These are phyloP conservation scores for Diplazon laetatorius DNA, from an alignment of 2,888 invertebrate genomes.

Conservation along the genomic window DNA sequence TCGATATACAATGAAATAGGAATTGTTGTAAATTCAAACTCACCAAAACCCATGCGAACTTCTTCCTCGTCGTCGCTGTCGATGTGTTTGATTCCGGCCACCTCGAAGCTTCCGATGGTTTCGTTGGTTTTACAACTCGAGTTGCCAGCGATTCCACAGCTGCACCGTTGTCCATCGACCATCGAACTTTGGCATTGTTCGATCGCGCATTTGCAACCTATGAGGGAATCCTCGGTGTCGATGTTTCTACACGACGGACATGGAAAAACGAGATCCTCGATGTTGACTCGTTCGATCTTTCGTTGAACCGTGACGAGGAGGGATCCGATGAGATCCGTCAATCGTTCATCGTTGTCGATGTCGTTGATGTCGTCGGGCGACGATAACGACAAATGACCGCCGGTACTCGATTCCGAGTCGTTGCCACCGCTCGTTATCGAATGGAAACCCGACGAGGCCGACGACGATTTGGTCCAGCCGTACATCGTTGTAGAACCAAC, in stretches of 20 bases:
- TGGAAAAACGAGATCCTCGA: slow-evolving; percentile 87
- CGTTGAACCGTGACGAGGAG: slow-evolving; percentile 88
- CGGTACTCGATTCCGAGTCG: slow-evolving; percentile 25
- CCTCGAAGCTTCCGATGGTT: slow-evolving; percentile 85
- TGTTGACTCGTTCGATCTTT: slow-evolving; percentile 87
- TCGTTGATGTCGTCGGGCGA: slow-evolving; percentile 72
- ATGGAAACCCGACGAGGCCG: slow-evolving; percentile 54
- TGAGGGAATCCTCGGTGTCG: slow-evolving; percentile 79
- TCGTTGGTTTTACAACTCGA: slow-evolving; percentile 65
- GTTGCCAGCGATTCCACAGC: slow-evolving; percentile 75
- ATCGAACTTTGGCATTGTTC: slow-evolving; percentile 75
- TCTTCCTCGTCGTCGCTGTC: slow-evolving; percentile 89
- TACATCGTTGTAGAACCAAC: too few relatives aligned
- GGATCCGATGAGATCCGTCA: slow-evolving; percentile 87
- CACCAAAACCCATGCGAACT: slow-evolving; percentile 82
- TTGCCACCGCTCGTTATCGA: slow-evolving; percentile 43
- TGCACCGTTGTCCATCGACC: slow-evolving; percentile 72
- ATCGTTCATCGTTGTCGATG: slow-evolving; percentile 82
- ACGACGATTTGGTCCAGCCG: slow-evolving; percentile 56
- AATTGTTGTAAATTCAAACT: slow-evolving; percentile 64
- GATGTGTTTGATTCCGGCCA: slow-evolving; percentile 88
- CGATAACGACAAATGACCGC: slow-evolving; percentile 51
- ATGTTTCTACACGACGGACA: slow-evolving; percentile 83
- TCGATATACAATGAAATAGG: too few relatives aligned
- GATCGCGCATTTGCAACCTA: slow-evolving; percentile 79